Evolutionary conservation across 2,797 vertebrate genomes (phyloP).

Genomic region (Lagorchestes hirsutus): DNA sequence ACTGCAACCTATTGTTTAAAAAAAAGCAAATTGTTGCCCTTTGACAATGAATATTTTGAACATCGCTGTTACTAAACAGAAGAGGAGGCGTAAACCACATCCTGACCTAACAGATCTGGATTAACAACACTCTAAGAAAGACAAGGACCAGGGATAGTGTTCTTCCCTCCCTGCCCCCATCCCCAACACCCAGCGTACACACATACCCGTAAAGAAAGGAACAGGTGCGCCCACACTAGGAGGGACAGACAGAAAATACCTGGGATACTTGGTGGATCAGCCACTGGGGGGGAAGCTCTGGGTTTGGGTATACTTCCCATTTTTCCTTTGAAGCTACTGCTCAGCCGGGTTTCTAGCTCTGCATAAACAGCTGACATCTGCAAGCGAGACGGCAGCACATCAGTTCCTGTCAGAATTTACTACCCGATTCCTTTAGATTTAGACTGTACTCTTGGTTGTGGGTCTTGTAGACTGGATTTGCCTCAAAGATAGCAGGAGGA

Average conservation of each 20-base stretch:
- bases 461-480: neutral
- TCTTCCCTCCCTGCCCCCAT: neutral
- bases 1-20: neutral
- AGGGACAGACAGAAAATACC: conserved; percentile 72
- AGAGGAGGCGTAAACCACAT: neutral
- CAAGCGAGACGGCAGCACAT: neutral
- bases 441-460: neutral
- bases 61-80: neutral
- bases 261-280: conserved; percentile 86
- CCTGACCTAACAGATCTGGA: neutral
- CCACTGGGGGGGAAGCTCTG: conserved; percentile 87
- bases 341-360: conserved; percentile 91
- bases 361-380: conserved; percentile 98
- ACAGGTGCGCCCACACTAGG: neutral
- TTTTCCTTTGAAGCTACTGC: conserved; percentile 91
- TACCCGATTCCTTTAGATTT: neutral
- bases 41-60: neutral
- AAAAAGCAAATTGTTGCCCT: neutral
- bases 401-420: neutral
- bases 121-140: neutral
- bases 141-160: neutral
- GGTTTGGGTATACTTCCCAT: conserved; percentile 79
- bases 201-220: neutral
- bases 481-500: neutral
- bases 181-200: neutral